Evolutionary conservation across 2,797 vertebrate species (phyloP).

Genomic region (Helicolenus hilgendorfi): DNA sequence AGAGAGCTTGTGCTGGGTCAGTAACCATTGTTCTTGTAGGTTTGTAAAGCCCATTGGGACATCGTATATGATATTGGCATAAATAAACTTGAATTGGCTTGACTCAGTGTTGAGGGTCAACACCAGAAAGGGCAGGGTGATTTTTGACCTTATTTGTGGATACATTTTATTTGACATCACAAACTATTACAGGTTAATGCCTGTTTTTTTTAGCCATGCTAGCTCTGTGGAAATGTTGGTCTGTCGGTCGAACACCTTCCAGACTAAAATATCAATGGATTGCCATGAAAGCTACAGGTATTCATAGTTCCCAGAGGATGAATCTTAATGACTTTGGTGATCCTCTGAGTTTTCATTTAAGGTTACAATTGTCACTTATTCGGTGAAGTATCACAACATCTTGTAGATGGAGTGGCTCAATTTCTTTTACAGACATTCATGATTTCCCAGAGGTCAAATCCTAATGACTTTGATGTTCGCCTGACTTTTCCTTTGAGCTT

Average conservation of each 20-base stretch:
- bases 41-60: neutral
- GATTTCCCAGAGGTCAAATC: neutral
- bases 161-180: neutral
- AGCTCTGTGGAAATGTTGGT: neutral
- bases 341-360: neutral
- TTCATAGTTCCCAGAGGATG: neutral
- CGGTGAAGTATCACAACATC: neutral
- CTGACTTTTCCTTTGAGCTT: neutral
- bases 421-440: neutral
- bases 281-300: neutral
- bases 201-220: neutral
- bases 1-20: neutral
- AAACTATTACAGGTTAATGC: neutral
- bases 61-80: neutral
- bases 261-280: neutral
- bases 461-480: neutral
- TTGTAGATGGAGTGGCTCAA: neutral
- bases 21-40: neutral
- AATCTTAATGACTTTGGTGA: neutral
- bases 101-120: neutral
- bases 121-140: neutral
- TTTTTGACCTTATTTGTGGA: neutral
- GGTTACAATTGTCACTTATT: neutral
- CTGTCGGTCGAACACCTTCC: neutral
- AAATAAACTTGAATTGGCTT: slow-evolving; percentile 14